Conservation (phyloP, 2,888 invertebrate species). For the Clostera curtula region DNA sequence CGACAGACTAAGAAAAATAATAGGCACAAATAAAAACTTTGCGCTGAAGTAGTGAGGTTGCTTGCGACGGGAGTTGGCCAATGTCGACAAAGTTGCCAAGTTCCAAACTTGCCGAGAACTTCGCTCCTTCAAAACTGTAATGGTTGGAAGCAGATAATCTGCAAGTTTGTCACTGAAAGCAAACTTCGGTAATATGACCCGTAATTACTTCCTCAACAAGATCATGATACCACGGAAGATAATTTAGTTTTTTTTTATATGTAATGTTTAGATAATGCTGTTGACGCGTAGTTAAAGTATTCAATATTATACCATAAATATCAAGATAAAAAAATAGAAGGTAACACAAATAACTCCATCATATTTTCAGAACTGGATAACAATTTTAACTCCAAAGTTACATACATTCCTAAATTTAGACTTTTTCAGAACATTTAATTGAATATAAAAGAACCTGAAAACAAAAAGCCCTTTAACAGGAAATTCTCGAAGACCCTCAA, state of each 20-base stretch:
- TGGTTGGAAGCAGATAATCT: constrained; percentile 56
- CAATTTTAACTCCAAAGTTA: too few species aligned
- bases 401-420: too few species aligned
- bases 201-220: constrained; percentile 42
- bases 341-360: too few species aligned
- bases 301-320: too few species aligned
- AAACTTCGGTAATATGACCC: constrained; percentile 48
- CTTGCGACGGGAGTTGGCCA: constrained; percentile 30
- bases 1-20: constrained; percentile 17
- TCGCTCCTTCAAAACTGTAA: constrained; percentile 51
- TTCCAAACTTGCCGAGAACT: constrained; percentile 43
- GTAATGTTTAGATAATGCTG: too few species aligned
- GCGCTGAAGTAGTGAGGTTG: constrained; percentile 32
- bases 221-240: constrained; percentile 23
- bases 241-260: too few species aligned
- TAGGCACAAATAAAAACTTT: constrained; percentile 36
- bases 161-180: constrained; percentile 48
- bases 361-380: too few species aligned
- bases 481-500: constrained; percentile 17
- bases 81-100: constrained; percentile 46
- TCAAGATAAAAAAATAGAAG: too few species aligned
- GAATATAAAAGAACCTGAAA: constrained; percentile 21
- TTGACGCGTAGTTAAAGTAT: too few species aligned
- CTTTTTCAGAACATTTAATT: too few species aligned
- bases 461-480: constrained; percentile 22